Evolutionary conservation across 2,113 vertebrate species (phyloP).

Genomic region (Meles meles): DNA sequence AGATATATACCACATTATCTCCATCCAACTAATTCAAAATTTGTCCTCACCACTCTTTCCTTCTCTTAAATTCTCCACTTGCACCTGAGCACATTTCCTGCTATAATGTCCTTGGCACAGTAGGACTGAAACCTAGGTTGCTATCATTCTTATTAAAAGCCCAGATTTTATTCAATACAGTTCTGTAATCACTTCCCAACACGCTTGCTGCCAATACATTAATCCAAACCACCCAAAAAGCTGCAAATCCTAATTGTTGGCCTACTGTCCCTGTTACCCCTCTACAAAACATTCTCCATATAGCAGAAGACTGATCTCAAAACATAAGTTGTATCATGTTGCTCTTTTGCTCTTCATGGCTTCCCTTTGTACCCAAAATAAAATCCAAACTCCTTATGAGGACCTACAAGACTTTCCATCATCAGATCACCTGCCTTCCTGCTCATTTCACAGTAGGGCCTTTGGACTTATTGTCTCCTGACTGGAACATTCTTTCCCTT

Average conservation of each 20-base stretch:
- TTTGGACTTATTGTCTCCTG: not conserved
- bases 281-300: not conserved
- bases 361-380: not conserved
- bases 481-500: not conserved
- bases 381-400: not conserved
- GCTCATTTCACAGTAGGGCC: not conserved
- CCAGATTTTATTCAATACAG: not conserved
- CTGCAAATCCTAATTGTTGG: no score
- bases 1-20: not conserved
- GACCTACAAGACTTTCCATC: not conserved
- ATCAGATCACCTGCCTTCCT: not conserved
- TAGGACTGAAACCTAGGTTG: not conserved
- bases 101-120: not conserved
- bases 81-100: not conserved
- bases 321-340: not conserved
- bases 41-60: not conserved
- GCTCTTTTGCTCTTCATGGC: not conserved
- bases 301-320: not conserved
- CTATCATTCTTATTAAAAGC: not conserved
- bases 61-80: not conserved
- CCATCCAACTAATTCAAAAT: not conserved
- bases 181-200: not conserved
- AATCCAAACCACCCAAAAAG: not conserved
- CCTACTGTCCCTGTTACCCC: not conserved
- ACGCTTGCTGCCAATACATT: not conserved